These are phyloP conservation scores for Nasonia vitripennis DNA, from an alignment of 1,140 invertebrate species.

Conservation along the genomic window DNA sequence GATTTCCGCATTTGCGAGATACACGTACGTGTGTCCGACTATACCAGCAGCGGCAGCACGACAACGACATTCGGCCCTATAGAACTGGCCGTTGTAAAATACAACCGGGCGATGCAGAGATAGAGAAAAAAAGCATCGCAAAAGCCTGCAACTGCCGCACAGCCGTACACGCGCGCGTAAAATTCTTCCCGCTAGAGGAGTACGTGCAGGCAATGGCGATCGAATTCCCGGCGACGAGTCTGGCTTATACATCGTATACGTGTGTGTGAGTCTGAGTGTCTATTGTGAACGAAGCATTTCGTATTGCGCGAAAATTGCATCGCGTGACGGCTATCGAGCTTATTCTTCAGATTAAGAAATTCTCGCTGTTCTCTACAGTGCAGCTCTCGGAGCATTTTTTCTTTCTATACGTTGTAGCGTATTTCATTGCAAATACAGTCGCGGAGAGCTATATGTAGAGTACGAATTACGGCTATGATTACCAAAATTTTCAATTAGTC, in stretches of 20 bases:
- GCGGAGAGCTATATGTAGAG: no score
- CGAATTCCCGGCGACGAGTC: background rate
- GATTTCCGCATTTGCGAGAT: constrained; percentile 8
- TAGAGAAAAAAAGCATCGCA: background rate
- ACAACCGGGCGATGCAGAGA: background rate
- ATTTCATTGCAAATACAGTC: no score
- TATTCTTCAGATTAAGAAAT: no score
- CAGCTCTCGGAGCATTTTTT: no score
- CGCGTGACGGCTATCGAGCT: background rate
- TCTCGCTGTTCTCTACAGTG: no score
- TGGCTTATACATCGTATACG: background rate
- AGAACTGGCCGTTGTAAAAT: background rate
- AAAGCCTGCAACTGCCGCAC: no score
- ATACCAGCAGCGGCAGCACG: background rate
- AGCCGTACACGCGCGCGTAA: background rate
- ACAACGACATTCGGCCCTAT: background rate
- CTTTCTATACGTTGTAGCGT: no score
- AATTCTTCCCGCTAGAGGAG: background rate
- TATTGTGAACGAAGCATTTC: background rate
- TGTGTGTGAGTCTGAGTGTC: background rate
- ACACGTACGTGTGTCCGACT: background rate
- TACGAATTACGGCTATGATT: no score
- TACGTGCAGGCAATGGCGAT: constrained; percentile 12
- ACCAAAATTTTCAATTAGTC: no score
- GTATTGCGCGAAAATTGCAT: constrained; percentile 1